phyloP scores from a whole-genome alignment of 1,140 invertebrate genomes.

The Plodia interpunctella region DNA sequence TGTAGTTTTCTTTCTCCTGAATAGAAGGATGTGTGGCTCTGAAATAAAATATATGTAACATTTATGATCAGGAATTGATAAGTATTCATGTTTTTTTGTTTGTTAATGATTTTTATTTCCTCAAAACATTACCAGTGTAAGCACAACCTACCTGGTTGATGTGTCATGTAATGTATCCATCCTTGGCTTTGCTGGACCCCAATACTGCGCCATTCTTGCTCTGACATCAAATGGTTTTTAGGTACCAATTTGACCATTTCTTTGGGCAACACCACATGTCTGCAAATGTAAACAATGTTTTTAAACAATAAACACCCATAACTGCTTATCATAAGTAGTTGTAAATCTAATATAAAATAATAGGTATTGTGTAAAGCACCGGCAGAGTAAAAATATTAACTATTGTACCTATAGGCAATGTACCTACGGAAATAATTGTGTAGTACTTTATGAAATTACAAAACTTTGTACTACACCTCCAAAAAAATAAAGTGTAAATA shows the following conservation, averaged over 20 bases:
- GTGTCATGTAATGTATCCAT: constrained; percentile 97
- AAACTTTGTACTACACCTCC: neutral
- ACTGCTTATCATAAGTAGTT: no score
- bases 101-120: no score
- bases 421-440: no score
- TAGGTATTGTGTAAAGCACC: neutral
- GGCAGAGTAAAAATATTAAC: no score
- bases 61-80: neutral
- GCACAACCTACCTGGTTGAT: constrained; percentile 87
- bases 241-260: constrained; percentile 94
- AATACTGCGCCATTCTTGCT: constrained; percentile 93
- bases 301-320: no score
- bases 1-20: constrained; percentile 80
- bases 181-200: constrained; percentile 96
- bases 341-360: no score
- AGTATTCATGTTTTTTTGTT: no score
- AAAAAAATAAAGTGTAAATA: constrained; percentile 43
- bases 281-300: constrained; percentile 62
- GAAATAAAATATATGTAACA: constrained; percentile 30
- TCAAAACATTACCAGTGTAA: no score
- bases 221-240: constrained; percentile 93
- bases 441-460: neutral
- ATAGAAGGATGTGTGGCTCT: constrained; percentile 84
- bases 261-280: constrained; percentile 95
- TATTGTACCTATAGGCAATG: no score